Percentiles rank a stretch among this genome's conserved stretches.
Conservation (phyloP, 2,113 vertebrate species). For the Chloebia gouldiae region DNA sequence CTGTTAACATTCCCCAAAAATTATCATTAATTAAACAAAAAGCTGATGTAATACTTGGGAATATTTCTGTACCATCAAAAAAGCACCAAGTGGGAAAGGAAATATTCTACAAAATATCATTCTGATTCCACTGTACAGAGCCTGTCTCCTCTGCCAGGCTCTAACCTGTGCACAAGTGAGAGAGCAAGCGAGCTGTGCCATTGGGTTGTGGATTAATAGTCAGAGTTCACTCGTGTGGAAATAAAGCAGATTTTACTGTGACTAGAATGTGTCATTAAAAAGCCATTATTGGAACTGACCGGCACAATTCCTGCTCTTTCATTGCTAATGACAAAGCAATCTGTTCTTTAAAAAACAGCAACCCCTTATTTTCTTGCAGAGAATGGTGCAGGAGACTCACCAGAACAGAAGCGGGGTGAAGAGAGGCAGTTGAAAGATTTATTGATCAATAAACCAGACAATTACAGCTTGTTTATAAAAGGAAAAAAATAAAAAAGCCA, state of each 20-base stretch:
- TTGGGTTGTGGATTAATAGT: slow-evolving; percentile 30
- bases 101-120: background rate
- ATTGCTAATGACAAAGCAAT: slow-evolving; percentile 64
- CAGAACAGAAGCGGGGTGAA: background rate
- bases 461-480: slow-evolving; percentile 73
- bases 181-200: background rate
- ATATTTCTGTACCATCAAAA: slow-evolving; percentile 7
- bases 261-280: slow-evolving; percentile 62
- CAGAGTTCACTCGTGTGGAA: slow-evolving; percentile 46
- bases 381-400: background rate
- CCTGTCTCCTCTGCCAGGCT: background rate
- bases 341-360: slow-evolving; percentile 38
- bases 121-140: background rate
- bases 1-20: slow-evolving; percentile 23
- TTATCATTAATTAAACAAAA: slow-evolving; percentile 34
- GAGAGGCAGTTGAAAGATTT: slow-evolving; percentile 69
- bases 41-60: background rate
- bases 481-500: slow-evolving; percentile 11
- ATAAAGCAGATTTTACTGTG: slow-evolving; percentile 34
- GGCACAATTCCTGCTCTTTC: slow-evolving; percentile 8
- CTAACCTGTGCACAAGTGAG: background rate
- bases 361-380: background rate
- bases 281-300: slow-evolving; percentile 42
- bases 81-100: background rate
- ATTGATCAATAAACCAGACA: slow-evolving; percentile 74